Percentiles rank a stretch among this genome's conserved stretches.
phyloP scores from a whole-genome alignment of 2,888 invertebrate species.

The Cheilosia urbana region DNA sequence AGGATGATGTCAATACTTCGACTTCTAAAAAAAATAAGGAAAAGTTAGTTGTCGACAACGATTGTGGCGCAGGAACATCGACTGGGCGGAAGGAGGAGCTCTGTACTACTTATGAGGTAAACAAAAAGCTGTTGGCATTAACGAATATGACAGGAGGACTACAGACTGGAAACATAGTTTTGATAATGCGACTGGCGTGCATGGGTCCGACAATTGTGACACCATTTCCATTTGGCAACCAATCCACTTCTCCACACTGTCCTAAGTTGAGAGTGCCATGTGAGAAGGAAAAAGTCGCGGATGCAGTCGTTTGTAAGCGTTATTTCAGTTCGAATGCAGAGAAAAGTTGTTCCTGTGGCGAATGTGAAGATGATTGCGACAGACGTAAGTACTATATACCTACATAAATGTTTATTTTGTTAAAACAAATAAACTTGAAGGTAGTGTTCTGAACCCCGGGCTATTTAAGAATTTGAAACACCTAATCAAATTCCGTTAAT shows the following conservation, averaged over 20 bases:
- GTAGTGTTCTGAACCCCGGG: no score
- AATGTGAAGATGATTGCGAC: conserved; percentile 81
- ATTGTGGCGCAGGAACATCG: conserved; percentile 78
- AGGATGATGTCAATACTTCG: conserved; percentile 59
- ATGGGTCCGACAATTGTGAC: conserved; percentile 82
- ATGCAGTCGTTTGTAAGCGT: conserved; percentile 76
- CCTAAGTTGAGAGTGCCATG: conserved; percentile 65
- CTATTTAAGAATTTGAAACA: no score
- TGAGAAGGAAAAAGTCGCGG: conserved; percentile 53
- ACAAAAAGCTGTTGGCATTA: conserved; percentile 81
- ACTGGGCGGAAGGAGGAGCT: conserved; percentile 79
- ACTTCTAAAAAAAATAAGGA: conserved; percentile 52
- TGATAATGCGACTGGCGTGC: conserved; percentile 81
- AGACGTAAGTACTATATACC: conserved; percentile 77
- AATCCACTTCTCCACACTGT: background rate
- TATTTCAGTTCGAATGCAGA: conserved; percentile 81
- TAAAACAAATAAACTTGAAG: no score
- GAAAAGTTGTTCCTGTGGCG: conserved; percentile 79
- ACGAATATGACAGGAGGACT: conserved; percentile 79
- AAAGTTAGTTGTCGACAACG: conserved; percentile 74
- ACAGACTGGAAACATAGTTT: conserved; percentile 82
- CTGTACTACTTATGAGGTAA: conserved; percentile 80
- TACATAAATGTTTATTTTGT: background rate
- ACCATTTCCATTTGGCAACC: conserved; percentile 79
- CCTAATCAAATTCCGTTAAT: no score